A percentile compares a stretch with the other conserved stretches of the same genome.
phyloP scores from a whole-genome alignment of 2,113 vertebrate species.

The Trichechus manatus region DNA sequence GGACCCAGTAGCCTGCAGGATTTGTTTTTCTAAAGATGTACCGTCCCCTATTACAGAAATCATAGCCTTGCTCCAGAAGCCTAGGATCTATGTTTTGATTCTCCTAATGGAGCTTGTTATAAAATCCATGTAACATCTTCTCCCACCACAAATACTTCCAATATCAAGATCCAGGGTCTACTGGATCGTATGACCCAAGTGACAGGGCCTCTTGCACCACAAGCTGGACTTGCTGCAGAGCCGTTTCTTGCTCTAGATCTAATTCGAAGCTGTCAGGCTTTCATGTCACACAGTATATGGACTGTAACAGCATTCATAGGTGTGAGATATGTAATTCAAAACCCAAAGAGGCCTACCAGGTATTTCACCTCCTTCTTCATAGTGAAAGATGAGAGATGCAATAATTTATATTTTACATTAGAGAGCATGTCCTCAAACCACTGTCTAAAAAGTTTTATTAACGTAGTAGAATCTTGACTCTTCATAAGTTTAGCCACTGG shows the following conservation, averaged over 20 bases:
- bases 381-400: background rate
- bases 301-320: background rate
- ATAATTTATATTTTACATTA: background rate
- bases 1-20: no score
- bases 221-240: background rate
- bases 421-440: background rate
- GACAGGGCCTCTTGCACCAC: background rate
- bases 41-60: background rate
- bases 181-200: background rate
- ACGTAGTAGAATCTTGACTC: background rate
- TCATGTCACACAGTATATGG: background rate
- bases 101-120: background rate
- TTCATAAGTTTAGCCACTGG: background rate
- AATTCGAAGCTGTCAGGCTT: background rate
- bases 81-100: background rate
- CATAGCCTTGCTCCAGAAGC: background rate
- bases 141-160: background rate
- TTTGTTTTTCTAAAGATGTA: background rate
- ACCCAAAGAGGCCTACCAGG: background rate
- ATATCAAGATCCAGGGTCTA: background rate
- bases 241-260: background rate
- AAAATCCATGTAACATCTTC: background rate
- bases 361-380: background rate
- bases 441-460: background rate
- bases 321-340: background rate